Percentiles rank a stretch among this genome's conserved stretches.
phyloP scores from a whole-genome alignment of 2,113 vertebrate species.

The Cacatua alba region DNA sequence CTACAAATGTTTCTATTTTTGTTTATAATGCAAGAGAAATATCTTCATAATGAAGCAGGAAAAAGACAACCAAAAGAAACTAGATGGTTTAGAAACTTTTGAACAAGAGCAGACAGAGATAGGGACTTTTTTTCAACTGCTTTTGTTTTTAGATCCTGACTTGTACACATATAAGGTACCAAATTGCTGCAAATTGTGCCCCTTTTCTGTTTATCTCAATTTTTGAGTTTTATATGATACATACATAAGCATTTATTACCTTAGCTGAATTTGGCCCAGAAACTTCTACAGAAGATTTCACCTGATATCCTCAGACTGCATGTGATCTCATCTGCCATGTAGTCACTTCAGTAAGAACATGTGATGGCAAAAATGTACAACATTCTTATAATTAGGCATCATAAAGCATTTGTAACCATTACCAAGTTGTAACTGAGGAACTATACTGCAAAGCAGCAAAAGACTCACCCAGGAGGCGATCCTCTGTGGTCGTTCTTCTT shows the following conservation, averaged over 20 bases:
- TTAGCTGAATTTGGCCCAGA: not conserved
- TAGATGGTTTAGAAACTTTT: not conserved
- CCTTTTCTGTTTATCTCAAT: not conserved
- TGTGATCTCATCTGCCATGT: not conserved
- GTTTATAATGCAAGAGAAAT: not conserved
- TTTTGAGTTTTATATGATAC: not conserved
- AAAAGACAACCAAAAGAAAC: not conserved
- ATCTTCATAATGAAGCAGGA: not conserved
- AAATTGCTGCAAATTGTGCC: not conserved
- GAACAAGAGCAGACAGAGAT: not conserved
- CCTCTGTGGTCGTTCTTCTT: not conserved
- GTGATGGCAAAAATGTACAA: not conserved
- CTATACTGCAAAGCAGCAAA: fast-evolving
- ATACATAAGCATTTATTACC: not conserved
- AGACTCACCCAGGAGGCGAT: not conserved
- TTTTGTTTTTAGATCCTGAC: not conserved
- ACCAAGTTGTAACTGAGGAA: not conserved
- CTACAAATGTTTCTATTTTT: not conserved
- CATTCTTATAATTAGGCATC: not conserved
- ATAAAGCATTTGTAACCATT: not conserved
- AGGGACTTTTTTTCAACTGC: not conserved
- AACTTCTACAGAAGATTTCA: not conserved
- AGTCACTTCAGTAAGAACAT: not conserved
- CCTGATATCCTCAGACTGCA: not conserved
- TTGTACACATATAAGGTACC: not conserved